These are phyloP conservation scores for Echiichthys vipera DNA, from an alignment of 2,797 vertebrate genomes.

Conservation along the genomic window DNA sequence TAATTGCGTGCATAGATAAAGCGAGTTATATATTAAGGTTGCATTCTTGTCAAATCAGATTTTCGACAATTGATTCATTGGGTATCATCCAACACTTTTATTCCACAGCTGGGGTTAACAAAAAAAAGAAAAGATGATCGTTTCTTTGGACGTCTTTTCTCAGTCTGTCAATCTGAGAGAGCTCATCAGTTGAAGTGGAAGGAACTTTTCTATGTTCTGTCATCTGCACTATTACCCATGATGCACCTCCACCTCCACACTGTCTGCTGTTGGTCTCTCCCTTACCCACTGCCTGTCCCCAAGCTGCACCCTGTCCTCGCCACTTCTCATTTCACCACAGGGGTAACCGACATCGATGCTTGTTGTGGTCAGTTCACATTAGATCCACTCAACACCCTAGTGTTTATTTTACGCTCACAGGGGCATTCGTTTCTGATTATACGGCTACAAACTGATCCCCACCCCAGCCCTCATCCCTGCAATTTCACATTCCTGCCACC, in stretches of 20 bases:
- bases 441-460: conserved; percentile 2
- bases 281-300: neutral
- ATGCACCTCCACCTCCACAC: conserved; percentile 24
- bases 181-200: conserved; percentile 4
- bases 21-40: neutral
- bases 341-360: neutral
- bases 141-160: conserved; percentile 23
- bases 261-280: neutral
- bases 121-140: neutral
- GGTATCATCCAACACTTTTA: neutral
- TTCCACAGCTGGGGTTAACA: neutral
- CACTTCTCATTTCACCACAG: conserved; percentile 20
- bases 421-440: conserved; percentile 22
- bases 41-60: neutral
- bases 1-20: neutral
- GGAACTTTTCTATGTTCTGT: conserved; percentile 20
- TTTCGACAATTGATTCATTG: too few species aligned
- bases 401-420: conserved; percentile 22
- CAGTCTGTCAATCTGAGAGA: conserved; percentile 12
- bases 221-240: conserved; percentile 26
- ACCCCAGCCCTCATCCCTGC: neutral
- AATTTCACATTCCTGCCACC: conserved; percentile 16
- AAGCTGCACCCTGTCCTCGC: conserved; percentile 4
- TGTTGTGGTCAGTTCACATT: conserved; percentile 31
- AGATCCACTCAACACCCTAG: conserved; percentile 3